Evolutionary conservation across 2,888 invertebrate species (phyloP).

Genomic region (Tholera decimalis): DNA sequence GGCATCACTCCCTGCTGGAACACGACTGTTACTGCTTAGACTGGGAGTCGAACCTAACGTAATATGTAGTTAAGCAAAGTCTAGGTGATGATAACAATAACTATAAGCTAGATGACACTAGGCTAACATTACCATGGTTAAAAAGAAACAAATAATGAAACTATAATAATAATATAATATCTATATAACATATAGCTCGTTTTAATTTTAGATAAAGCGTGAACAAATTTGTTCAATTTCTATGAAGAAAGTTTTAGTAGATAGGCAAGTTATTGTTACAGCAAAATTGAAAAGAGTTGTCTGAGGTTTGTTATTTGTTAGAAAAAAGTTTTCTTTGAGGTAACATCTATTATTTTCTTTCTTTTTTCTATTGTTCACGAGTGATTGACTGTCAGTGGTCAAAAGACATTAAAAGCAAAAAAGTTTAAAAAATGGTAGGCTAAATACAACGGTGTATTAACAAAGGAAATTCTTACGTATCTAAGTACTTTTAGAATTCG

Average conservation of each 20-base stretch:
- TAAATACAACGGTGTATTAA: neutral
- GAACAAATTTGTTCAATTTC: neutral
- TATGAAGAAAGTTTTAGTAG: neutral
- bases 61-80: too few relatives aligned
- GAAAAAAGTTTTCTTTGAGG: constrained; percentile 10
- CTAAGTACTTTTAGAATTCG: too few relatives aligned
- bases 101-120: too few relatives aligned
- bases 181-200: too few relatives aligned
- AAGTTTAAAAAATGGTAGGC: neutral
- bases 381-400: constrained; percentile 12
- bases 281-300: constrained; percentile 6
- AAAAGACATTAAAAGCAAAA: neutral
- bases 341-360: neutral
- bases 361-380: constrained; percentile 12
- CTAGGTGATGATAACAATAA: too few relatives aligned
- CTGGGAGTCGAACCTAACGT: too few relatives aligned
- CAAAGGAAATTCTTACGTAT: neutral
- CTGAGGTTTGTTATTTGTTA: neutral
- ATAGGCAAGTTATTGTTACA: neutral
- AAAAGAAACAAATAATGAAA: too few relatives aligned
- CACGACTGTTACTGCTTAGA: too few relatives aligned
- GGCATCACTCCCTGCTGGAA: too few relatives aligned
- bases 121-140: too few relatives aligned
- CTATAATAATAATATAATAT: too few relatives aligned
- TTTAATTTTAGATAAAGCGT: too few relatives aligned